Evolutionary conservation across 2,113 vertebrate species (phyloP).

Genomic region (Neolamprologus caudopunctatus): DNA sequence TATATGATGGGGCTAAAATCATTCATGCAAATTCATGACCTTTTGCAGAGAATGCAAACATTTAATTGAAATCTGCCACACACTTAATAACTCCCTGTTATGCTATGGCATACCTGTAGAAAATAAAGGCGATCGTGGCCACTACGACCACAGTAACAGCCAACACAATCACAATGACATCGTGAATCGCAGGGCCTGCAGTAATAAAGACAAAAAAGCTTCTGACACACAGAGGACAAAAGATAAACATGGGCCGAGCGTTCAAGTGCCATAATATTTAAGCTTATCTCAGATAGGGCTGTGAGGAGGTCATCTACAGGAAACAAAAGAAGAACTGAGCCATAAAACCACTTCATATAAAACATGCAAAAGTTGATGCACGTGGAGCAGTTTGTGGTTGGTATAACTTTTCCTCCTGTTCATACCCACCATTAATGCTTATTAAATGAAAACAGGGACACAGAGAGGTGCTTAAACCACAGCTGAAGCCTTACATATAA

Average conservation of each 20-base stretch:
- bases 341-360: background rate
- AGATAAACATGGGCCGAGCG: background rate
- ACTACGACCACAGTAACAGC: conserved; percentile 54
- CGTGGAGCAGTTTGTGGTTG: background rate
- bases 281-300: background rate
- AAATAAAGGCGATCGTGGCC: conserved; percentile 67
- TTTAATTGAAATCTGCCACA: background rate
- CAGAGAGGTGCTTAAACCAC: background rate
- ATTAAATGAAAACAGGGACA: background rate
- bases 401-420: background rate
- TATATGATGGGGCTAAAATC: background rate
- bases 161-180: conserved; percentile 51
- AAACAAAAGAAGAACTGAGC: background rate
- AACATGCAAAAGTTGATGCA: background rate
- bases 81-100: background rate
- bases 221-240: background rate
- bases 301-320: background rate
- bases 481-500: background rate
- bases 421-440: background rate
- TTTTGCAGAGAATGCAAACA: background rate
- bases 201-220: background rate
- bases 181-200: background rate
- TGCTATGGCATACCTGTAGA: conserved; percentile 50
- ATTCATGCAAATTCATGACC: background rate
- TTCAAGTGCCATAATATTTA: background rate